Conservation (phyloP, 2,797 vertebrate species). For the Paramormyrops hopkinsi region DNA sequence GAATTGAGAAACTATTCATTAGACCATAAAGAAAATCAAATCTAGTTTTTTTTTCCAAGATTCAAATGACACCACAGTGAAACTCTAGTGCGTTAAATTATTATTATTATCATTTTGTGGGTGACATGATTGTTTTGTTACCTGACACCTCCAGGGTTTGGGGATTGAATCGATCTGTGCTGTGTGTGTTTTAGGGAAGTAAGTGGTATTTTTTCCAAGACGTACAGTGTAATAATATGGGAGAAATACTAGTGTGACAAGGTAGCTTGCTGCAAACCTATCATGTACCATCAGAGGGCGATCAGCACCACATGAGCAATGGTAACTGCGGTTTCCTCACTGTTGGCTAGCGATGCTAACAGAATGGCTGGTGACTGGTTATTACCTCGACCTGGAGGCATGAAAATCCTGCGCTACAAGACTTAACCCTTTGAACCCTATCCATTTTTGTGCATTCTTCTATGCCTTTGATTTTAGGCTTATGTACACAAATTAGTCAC, state of each 20-base stretch:
- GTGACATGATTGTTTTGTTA: neutral
- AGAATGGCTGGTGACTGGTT: neutral
- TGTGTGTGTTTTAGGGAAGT: neutral
- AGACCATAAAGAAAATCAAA: neutral
- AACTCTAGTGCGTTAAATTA: neutral
- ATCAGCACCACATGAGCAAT: neutral
- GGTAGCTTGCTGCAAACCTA: neutral
- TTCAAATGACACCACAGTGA: neutral
- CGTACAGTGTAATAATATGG: neutral
- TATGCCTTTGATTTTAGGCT: neutral
- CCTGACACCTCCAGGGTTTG: neutral
- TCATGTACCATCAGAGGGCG: neutral
- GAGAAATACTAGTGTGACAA: neutral
- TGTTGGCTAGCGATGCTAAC: neutral
- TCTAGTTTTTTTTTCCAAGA: neutral
- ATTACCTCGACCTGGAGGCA: neutral
- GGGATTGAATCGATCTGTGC: neutral
- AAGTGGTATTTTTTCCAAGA: neutral
- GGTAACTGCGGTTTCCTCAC: neutral
- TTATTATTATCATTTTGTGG: neutral
- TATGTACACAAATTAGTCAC: too few species aligned
- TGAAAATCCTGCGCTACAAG: neutral
- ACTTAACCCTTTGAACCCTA: neutral
- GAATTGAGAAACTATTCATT: neutral
- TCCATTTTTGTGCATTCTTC: neutral